Evolutionary conservation across 92 coral and sea anemone species (phyloP).

Genomic region (Phenganax marumi): DNA sequence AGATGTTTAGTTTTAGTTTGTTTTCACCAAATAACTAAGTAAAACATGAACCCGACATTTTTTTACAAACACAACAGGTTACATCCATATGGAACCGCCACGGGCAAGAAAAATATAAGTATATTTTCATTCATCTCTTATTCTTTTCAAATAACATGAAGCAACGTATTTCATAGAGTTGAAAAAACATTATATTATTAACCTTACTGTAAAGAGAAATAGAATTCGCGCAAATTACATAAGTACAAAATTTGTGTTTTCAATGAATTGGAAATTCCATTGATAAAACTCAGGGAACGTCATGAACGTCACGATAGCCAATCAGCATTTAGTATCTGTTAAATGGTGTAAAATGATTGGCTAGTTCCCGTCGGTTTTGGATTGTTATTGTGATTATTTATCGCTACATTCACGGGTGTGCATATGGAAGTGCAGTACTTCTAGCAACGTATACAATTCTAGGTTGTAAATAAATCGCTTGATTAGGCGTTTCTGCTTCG

Average conservation of each 20-base stretch:
- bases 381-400: slow-evolving; percentile 39
- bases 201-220: background rate
- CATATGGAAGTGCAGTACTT: slow-evolving; percentile 29
- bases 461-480: slow-evolving; percentile 38
- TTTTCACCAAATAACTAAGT: background rate
- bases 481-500: slow-evolving; percentile 5
- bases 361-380: slow-evolving; percentile 6
- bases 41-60: slow-evolving; percentile 20
- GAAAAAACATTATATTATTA: background rate
- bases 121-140: background rate
- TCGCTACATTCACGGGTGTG: slow-evolving; percentile 46
- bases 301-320: slow-evolving; percentile 32
- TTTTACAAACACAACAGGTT: slow-evolving; percentile 38
- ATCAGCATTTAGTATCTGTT: background rate
- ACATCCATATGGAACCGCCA: slow-evolving; percentile 24
- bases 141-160: background rate
- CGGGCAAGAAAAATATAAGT: background rate
- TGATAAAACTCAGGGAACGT: slow-evolving; percentile 34
- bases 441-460: slow-evolving; percentile 23
- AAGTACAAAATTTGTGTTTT: slow-evolving; percentile 34
- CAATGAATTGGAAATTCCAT: slow-evolving; percentile 46
- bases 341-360: slow-evolving; percentile 28
- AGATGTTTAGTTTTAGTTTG: background rate
- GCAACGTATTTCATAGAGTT: background rate
- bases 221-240: slow-evolving; percentile 12